phyloP scores from a whole-genome alignment of 2,113 vertebrate species.

The Syngnathus scovelli region DNA sequence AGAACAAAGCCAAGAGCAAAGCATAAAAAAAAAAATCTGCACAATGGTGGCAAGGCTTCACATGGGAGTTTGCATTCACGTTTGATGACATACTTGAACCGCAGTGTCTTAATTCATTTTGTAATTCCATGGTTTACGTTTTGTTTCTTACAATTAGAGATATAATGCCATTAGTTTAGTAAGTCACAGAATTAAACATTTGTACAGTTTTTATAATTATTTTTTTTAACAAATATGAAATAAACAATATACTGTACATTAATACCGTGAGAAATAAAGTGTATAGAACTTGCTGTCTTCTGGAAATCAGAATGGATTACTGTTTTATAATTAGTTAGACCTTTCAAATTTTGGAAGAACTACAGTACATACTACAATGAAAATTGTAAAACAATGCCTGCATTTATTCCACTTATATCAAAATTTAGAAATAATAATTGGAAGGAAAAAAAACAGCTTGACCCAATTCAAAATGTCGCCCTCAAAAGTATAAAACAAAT shows the following conservation, averaged over 20 bases:
- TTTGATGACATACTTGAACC: neutral
- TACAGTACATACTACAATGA: neutral
- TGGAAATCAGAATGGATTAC: neutral
- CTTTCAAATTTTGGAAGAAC: neutral
- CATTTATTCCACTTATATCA: neutral
- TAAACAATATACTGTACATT: conserved; percentile 16
- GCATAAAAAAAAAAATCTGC: conserved; percentile 13
- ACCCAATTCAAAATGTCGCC: no score
- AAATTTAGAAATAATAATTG: no score
- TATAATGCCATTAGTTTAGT: neutral
- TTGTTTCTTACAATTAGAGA: neutral
- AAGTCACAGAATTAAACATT: conserved; percentile 1
- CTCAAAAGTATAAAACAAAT: no score
- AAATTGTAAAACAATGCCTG: neutral
- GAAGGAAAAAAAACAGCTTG: no score
- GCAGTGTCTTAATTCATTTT: conserved; percentile 16
- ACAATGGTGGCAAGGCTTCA: neutral
- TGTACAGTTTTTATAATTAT: conserved; percentile 39
- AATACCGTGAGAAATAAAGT: neutral
- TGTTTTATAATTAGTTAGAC: neutral
- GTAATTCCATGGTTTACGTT: conserved; percentile 3
- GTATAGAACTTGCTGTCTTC: neutral
- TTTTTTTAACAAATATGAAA: conserved; percentile 25
- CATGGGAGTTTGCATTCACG: neutral
- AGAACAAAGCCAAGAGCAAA: conserved; percentile 71